These are phyloP conservation scores for Myotis planiceps DNA, from an alignment of 2,797 vertebrate genomes.

Conservation along the genomic window DNA sequence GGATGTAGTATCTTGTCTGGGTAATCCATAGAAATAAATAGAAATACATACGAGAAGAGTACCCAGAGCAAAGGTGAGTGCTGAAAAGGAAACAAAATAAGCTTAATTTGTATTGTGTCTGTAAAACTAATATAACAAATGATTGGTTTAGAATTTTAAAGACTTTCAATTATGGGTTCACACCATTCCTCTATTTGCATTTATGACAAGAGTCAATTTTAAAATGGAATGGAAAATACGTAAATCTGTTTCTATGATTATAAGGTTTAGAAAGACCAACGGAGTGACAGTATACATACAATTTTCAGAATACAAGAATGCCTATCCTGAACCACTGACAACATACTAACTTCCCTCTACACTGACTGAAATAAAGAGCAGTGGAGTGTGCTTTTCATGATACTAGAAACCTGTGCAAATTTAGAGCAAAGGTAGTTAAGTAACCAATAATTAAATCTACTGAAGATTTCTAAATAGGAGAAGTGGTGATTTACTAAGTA, in stretches of 20 bases:
- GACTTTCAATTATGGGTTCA: neutral
- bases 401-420: conserved; percentile 11
- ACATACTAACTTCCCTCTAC: neutral
- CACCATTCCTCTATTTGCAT: neutral
- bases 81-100: conserved; percentile 83
- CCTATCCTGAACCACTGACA: neutral
- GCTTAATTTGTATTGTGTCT: conserved; percentile 33
- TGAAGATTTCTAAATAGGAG: neutral
- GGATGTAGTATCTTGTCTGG: conserved; percentile 94
- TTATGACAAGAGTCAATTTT: conserved; percentile 36
- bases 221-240: conserved; percentile 42
- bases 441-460: neutral
- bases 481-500: neutral
- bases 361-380: neutral
- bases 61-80: conserved; percentile 91
- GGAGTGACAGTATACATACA: neutral
- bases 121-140: neutral
- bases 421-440: neutral
- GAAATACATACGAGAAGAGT: conserved; percentile 95
- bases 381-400: neutral
- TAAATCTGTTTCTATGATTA: neutral
- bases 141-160: conserved; percentile 2
- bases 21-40: conserved; percentile 97
- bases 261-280: conserved; percentile 30
- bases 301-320: neutral